These are phyloP conservation scores for Apaloderma vittatum DNA, from an alignment of 2,113 vertebrate genomes.

Conservation along the genomic window DNA sequence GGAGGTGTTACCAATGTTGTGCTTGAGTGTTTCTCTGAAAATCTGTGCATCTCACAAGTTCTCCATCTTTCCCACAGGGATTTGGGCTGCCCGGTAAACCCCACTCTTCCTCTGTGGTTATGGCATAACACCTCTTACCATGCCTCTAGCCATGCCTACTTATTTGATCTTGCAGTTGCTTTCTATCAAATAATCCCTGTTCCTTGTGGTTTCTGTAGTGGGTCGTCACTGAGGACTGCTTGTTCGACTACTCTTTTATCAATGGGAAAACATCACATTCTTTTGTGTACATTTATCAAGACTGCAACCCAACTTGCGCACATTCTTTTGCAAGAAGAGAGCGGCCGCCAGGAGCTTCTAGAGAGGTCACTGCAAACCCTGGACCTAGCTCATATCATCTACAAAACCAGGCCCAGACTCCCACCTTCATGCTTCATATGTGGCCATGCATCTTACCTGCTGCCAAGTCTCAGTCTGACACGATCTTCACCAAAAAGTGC, in stretches of 20 bases:
- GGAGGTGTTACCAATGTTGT: not conserved
- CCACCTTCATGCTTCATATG: not conserved
- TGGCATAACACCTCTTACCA: not conserved
- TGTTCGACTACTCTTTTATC: not conserved
- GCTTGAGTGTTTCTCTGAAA: not conserved
- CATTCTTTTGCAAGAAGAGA: fast-evolving
- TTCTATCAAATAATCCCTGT: not conserved
- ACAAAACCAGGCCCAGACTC: not conserved
- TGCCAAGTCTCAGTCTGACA: not conserved
- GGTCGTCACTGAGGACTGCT: fast-evolving
- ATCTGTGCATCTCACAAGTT: not conserved
- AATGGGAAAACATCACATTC: not conserved
- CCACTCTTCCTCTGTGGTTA: not conserved
- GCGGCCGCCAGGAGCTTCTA: not conserved
- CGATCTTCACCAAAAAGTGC: not conserved
- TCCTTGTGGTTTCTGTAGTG: not conserved
- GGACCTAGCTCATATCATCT: fast-evolving
- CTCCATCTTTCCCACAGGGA: not conserved
- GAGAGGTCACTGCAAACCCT: not conserved
- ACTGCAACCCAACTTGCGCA: not conserved
- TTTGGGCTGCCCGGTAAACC: not conserved
- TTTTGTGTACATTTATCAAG: not conserved
- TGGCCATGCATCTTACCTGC: fast-evolving
- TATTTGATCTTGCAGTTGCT: not conserved
- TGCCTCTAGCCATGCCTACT: not conserved